A percentile compares a stretch with the other conserved stretches of the same genome.
Evolutionary conservation across 2,797 vertebrate genomes (phyloP).

Genomic region (Trichosurus vulpecula): DNA sequence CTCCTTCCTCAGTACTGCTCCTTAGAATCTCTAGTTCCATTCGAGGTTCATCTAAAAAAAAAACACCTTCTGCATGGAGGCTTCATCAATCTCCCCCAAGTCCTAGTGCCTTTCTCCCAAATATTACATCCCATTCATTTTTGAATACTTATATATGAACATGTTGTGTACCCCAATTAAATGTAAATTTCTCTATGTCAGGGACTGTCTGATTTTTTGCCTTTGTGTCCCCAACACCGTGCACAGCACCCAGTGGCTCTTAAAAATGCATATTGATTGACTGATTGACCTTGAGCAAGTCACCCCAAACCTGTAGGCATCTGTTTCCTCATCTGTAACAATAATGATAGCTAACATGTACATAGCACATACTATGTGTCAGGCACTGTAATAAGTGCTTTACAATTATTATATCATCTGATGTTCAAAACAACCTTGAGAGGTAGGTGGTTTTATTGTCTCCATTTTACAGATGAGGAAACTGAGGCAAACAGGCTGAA

Average conservation of each 20-base stretch:
- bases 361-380: neutral
- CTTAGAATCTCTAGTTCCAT: neutral
- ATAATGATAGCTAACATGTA: neutral
- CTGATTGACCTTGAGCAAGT: neutral
- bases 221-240: neutral
- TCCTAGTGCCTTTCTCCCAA: neutral
- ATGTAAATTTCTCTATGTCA: neutral
- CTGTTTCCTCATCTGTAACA: neutral
- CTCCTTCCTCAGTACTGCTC: neutral
- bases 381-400: neutral
- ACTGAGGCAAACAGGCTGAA: neutral
- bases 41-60: neutral
- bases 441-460: neutral
- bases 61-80: neutral
- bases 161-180: neutral
- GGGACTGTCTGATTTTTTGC: neutral
- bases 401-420: neutral
- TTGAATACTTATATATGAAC: neutral
- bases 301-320: neutral
- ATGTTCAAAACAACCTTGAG: neutral
- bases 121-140: neutral
- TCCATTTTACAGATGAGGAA: neutral
- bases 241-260: neutral
- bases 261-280: neutral
- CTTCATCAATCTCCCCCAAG: neutral